Evolutionary conservation across 2,888 invertebrate species (phyloP), one percentile per base, ranked within the genome.

Genomic region (Pandemis heparana): DNA sequence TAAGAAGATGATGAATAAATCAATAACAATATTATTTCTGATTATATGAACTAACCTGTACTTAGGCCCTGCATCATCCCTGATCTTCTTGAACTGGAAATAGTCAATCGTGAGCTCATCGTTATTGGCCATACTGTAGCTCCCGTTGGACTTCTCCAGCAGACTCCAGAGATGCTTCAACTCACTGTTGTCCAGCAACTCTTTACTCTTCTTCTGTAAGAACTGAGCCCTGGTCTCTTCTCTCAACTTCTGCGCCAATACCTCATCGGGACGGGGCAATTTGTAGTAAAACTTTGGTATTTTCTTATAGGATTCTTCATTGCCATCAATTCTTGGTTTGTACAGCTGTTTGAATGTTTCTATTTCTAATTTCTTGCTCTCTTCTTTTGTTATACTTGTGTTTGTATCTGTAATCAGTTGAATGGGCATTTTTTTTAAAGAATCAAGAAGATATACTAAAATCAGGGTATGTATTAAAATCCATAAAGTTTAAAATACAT

Each of bases 141-240:
- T 96, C 18, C 97, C 97, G 80, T 97, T 97, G 70, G 97, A 96
- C 79, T 97, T 96, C 87, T 98, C 98, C 76, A 99, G 89, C 69
- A 98, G 90, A 61, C 96, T 95, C 98, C 98, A 99, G 0, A 99
- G 90, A 59, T 97, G 96, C 89, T 97, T 97, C 67, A 99, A 88
- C 89, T 99, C 99, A 84, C 97, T 97, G 85, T 98, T 98, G 87
- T 98, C 97, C 38, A 99, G 89, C 43, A 99, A 91, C 82, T 98
- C 97, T 81, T 97, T 96, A 76, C 97, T 98, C 83, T 97, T 96
- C 85, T 97, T 96, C 89, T 98, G 98, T 63, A 99, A 89, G 86
- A 98, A 98, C 76, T 97, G 95, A 2, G 98, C 97, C 82, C 98
- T 95, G 0, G 98, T 97, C 88, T 98, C 98, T 89, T 98, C 98